Evolutionary conservation across 2,797 vertebrate species (phyloP).

Genomic region (Syngnathus acus): DNA sequence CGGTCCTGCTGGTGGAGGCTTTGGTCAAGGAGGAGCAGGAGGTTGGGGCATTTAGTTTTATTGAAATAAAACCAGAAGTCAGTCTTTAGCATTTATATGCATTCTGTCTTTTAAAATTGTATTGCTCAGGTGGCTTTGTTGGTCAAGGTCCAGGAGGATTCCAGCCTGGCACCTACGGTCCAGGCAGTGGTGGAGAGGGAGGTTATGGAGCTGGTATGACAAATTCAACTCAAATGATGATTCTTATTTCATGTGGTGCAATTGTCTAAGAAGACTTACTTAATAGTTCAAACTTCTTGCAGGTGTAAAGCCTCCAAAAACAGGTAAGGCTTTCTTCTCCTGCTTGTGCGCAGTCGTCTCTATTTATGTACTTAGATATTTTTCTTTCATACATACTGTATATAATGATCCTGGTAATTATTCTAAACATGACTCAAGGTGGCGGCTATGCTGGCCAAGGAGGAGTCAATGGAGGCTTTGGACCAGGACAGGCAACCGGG

Average conservation of each 20-base stretch:
- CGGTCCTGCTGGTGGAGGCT: conserved; percentile 44
- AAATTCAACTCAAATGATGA: not conserved
- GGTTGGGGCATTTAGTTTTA: conserved; percentile 19
- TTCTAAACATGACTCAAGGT: conserved; percentile 11
- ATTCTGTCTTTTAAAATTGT: not conserved
- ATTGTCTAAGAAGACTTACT: not conserved
- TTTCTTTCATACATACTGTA: no score
- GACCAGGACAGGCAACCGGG: conserved; percentile 27
- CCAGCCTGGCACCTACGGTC: conserved; percentile 26
- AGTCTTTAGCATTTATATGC: not conserved
- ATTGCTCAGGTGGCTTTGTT: conserved; percentile 34
- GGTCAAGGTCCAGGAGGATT: conserved; percentile 43
- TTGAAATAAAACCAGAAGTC: conserved; percentile 11
- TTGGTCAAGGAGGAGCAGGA: conserved; percentile 39
- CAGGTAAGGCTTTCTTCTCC: conserved; percentile 34
- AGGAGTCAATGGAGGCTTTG: conserved; percentile 24
- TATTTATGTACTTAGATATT: no score
- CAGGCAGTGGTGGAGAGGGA: conserved; percentile 20
- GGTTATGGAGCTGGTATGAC: conserved; percentile 40
- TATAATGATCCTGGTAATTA: not conserved
- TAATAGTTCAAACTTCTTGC: conserved; percentile 3
- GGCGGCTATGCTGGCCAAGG: conserved; percentile 31
- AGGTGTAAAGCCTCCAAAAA: conserved; percentile 59
- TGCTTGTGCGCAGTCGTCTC: not conserved
- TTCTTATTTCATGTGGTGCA: not conserved